phyloP scores from a whole-genome alignment of 2,888 invertebrate species.

The Stenotaenia linearis region DNA sequence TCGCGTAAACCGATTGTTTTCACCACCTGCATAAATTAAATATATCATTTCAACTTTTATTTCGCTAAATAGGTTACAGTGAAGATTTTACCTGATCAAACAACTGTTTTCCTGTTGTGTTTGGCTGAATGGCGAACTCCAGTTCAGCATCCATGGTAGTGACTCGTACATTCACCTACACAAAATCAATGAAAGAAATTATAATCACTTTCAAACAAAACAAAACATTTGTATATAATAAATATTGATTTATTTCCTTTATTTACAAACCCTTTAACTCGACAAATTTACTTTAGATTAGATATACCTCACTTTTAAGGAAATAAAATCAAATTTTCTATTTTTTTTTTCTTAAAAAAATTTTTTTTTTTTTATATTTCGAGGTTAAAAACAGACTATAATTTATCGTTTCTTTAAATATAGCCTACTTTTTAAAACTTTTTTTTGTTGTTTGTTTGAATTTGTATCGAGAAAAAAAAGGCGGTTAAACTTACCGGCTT shows the following conservation, averaged over 20 bases:
- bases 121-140: conserved; percentile 99
- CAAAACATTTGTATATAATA: no score
- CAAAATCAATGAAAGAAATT: conserved; percentile 35
- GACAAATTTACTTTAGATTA: neutral
- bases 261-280: neutral
- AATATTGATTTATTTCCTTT: neutral
- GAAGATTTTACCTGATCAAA: conserved; percentile 73
- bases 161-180: conserved; percentile 97
- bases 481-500: neutral
- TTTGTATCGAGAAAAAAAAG: neutral
- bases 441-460: neutral
- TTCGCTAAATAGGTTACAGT: neutral
- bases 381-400: neutral
- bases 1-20: conserved; percentile 98
- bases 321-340: neutral
- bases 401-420: neutral
- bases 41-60: neutral
- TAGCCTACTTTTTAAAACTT: neutral
- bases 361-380: no score
- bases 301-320: neutral
- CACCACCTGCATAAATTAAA: conserved; percentile 60
- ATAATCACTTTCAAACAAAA: neutral
- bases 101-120: conserved; percentile 97
- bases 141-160: conserved; percentile 99
- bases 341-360: no score